phyloP scores from a whole-genome alignment of 1,140 invertebrate species.

The Brachystomella parvula region DNA sequence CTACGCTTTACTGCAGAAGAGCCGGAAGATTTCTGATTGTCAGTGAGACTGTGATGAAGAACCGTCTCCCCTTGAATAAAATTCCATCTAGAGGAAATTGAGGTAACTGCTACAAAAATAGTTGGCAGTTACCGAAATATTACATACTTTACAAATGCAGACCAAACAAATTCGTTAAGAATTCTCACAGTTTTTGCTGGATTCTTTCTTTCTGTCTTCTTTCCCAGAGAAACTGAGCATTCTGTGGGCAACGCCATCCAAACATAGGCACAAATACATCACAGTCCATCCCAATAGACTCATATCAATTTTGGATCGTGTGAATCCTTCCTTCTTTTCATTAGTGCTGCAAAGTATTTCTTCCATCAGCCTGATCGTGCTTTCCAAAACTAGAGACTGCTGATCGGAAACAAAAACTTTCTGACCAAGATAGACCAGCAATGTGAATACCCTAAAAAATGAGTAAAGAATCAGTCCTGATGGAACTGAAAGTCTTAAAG shows the following conservation, averaged over 20 bases:
- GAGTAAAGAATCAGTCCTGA: constrained; percentile 26
- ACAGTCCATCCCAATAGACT: constrained; percentile 34
- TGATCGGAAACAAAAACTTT: constrained; percentile 59
- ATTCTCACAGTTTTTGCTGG: not conserved
- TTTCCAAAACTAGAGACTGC: constrained; percentile 45
- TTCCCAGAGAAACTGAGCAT: not conserved
- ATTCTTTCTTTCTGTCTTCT: not conserved
- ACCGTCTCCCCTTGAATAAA: constrained; percentile 63
- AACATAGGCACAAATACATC: constrained; percentile 35
- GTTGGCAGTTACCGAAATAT: not conserved
- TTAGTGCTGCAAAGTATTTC: constrained; percentile 45
- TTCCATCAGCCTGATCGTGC: constrained; percentile 44
- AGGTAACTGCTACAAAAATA: constrained; percentile 10
- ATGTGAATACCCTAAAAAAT: constrained; percentile 66
- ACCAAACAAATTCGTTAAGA: not conserved
- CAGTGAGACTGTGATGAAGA: constrained; percentile 24
- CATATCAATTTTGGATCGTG: constrained; percentile 36
- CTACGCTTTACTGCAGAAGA: constrained; percentile 25
- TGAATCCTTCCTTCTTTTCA: constrained; percentile 27
- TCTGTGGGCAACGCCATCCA: constrained; percentile 31
- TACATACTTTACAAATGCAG: not conserved
- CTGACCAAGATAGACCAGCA: constrained; percentile 75
- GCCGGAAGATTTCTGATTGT: constrained; percentile 6
- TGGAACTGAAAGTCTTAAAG: not conserved
- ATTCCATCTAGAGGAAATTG: constrained; percentile 57